Conservation (phyloP, 2,113 vertebrate species). For the Leptocoma aspasia region DNA sequence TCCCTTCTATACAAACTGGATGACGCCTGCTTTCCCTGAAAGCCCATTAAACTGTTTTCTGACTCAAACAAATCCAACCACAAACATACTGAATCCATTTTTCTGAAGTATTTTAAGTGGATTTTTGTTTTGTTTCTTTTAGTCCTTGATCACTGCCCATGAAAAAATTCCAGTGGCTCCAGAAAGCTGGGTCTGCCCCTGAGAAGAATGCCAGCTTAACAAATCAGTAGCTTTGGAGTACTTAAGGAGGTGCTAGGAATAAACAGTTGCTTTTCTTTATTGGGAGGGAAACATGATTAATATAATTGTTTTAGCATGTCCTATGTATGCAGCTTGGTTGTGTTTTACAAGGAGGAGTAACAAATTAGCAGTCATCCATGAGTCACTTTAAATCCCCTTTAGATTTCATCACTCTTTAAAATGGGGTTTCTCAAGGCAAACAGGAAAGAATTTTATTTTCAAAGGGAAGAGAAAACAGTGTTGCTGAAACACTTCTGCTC, state of each 20-base stretch:
- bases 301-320: slow-evolving; percentile 58
- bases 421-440: slow-evolving; percentile 41
- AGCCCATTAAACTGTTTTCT: not conserved
- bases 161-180: slow-evolving; percentile 49
- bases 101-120: slow-evolving; percentile 36
- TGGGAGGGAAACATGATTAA: slow-evolving; percentile 59
- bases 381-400: slow-evolving; percentile 69
- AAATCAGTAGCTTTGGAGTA: slow-evolving; percentile 67
- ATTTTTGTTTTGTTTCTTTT: slow-evolving; percentile 25
- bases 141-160: slow-evolving; percentile 36
- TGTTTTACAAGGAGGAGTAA: slow-evolving; percentile 64
- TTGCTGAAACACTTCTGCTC: slow-evolving; percentile 23
- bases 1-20: not conserved
- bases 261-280: slow-evolving; percentile 61
- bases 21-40: not conserved
- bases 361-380: slow-evolving; percentile 49
- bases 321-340: slow-evolving; percentile 14
- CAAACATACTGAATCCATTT: slow-evolving; percentile 26
- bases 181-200: slow-evolving; percentile 37
- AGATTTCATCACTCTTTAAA: slow-evolving; percentile 66
- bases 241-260: slow-evolving; percentile 60
- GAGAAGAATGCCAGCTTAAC: slow-evolving; percentile 65
- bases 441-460: slow-evolving; percentile 23
- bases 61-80: slow-evolving; percentile 1
- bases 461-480: slow-evolving; percentile 57